Evolutionary conservation across 2,797 vertebrate genomes (phyloP).

Genomic region (Scyliorhinus canicula): DNA sequence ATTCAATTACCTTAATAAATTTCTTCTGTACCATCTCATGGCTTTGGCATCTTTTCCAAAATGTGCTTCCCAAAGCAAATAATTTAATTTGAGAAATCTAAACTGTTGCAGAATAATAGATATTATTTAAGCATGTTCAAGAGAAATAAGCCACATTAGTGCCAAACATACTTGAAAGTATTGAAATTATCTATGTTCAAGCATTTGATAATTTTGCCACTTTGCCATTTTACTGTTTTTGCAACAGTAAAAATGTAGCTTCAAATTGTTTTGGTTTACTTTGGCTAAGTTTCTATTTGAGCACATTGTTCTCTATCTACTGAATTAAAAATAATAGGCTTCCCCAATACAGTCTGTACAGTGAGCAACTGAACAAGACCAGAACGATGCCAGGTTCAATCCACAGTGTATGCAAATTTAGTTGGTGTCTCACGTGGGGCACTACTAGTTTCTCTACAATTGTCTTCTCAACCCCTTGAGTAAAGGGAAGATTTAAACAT

Average conservation of each 20-base stretch:
- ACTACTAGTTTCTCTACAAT: neutral
- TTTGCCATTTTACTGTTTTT: too few species aligned
- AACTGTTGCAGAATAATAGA: neutral
- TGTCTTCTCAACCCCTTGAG: neutral
- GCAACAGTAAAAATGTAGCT: neutral
- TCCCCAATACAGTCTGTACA: neutral
- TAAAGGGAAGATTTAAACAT: neutral
- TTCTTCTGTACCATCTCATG: too few species aligned
- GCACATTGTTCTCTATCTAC: neutral
- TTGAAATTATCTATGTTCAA: neutral
- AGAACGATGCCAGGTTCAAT: neutral
- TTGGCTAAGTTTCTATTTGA: neutral
- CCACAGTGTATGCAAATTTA: neutral
- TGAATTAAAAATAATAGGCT: neutral
- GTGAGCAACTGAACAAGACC: neutral
- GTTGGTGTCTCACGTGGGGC: neutral
- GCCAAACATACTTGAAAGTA: neutral
- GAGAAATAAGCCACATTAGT: neutral
- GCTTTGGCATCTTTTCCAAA: neutral
- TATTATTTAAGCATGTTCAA: neutral
- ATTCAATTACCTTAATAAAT: neutral
- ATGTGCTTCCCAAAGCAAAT: neutral
- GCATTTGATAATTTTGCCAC: neutral
- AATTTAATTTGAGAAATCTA: neutral
- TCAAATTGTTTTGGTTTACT: too few species aligned